Evolutionary conservation across 2,797 vertebrate species (phyloP).

Genomic region (Falco berigora): DNA sequence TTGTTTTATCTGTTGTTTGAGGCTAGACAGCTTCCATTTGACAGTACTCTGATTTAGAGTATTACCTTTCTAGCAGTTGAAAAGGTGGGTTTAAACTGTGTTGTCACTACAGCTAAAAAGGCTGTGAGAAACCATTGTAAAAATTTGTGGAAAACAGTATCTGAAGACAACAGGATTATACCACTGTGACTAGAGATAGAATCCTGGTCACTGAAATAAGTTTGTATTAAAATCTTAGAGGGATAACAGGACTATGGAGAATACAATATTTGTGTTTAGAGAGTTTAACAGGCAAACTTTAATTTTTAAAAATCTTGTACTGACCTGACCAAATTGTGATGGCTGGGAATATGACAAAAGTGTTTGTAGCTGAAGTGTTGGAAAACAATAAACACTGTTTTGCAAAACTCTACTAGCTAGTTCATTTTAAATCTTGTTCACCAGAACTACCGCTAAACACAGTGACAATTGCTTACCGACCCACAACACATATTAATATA

Average conservation of each 20-base stretch:
- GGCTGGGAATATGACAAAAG: background rate
- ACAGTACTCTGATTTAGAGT: background rate
- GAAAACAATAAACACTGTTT: background rate
- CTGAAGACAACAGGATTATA: background rate
- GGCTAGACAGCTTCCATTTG: background rate
- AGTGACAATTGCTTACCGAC: background rate
- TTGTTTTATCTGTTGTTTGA: background rate
- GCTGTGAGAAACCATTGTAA: background rate
- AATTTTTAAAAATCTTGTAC: background rate
- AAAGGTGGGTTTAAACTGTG: background rate
- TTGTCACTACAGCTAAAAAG: background rate
- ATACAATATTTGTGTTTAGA: background rate
- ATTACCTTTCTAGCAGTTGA: background rate
- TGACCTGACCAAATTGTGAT: background rate
- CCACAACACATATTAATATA: background rate
- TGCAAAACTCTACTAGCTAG: background rate
- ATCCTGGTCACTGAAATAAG: background rate
- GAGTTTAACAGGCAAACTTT: background rate
- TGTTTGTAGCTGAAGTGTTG: background rate
- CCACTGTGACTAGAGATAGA: background rate
- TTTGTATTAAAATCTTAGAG: background rate
- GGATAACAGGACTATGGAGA: background rate
- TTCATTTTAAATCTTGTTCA: background rate
- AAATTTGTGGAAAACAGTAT: background rate
- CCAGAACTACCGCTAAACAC: background rate